Percentiles rank a stretch among this genome's conserved stretches.
These are phyloP conservation scores for Anagrus nilaparvatae DNA, from an alignment of 1,140 invertebrate species.

Conservation along the genomic window DNA sequence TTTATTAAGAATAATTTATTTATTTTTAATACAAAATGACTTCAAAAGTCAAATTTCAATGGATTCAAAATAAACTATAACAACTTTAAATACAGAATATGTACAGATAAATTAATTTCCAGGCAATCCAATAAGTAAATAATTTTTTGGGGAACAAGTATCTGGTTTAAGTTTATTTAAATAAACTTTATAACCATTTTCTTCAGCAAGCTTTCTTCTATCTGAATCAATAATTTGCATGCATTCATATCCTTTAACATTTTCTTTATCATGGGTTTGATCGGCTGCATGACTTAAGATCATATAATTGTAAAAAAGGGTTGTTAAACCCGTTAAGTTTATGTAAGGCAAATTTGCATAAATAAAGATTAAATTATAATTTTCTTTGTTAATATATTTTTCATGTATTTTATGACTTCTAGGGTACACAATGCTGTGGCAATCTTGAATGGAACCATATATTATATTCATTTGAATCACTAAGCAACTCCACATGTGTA, in stretches of 20 bases:
- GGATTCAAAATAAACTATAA: too few species aligned
- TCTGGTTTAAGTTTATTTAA: slow-evolving; percentile 67
- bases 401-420: slow-evolving; percentile 52
- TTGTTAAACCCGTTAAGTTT: too few species aligned
- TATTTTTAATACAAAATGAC: too few species aligned
- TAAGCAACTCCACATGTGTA: too few species aligned
- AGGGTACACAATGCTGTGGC: slow-evolving; percentile 64
- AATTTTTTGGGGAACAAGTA: slow-evolving; percentile 87
- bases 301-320: slow-evolving; percentile 62
- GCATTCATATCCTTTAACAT: slow-evolving; percentile 62
- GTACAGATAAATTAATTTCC: too few species aligned
- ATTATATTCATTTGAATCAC: too few species aligned
- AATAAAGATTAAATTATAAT: too few species aligned
- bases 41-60: too few species aligned
- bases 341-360: too few species aligned
- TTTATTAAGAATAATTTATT: too few species aligned
- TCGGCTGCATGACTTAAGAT: slow-evolving; percentile 81
- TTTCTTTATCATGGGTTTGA: slow-evolving; percentile 69
- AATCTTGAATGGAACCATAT: slow-evolving; percentile 76
- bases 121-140: slow-evolving; percentile 73
- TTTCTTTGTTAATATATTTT: too few species aligned
- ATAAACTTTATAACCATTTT: slow-evolving; percentile 63
- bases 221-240: slow-evolving; percentile 87
- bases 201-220: slow-evolving; percentile 59
- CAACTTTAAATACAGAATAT: too few species aligned